Base-by-base conservation (phyloP, 2,113 vertebrate genomes). In the Brachirus orientalis region DNA sequence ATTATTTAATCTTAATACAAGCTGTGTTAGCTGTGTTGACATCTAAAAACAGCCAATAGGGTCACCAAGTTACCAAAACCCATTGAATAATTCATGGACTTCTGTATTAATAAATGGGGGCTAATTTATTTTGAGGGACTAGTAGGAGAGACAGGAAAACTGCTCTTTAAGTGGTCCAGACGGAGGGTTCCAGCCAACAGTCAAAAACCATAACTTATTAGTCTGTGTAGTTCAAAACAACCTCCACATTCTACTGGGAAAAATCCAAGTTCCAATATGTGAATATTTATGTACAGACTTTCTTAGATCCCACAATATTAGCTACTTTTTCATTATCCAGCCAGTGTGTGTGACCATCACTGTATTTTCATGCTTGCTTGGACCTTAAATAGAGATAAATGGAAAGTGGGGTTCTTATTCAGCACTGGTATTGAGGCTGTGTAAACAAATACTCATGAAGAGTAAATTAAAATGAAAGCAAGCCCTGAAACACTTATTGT, bases 31-130 rank as follows among this genome's bases (percentile, higher is more conserved):
- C 89, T 92, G 86, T 83, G 81, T 53, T 50, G n/a, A 18, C 71
- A 63, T 86, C 86, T 91, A 89, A 91, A 89, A 87, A 75, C 56
- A 85, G 87, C 75, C 67, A 72, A 58, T 36, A 59, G 83, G 79
- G 73, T 40, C 63, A 80, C 57, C 67, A 55, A 86, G 84, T 78
- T 84, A 89, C 78, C 46, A 77, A 36, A 83, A 83, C 18, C 63
- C 33, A n/a, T 38, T 89, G 22, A 87, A 90, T 84, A 82, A 92
- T 92, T 87, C 72, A 91, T 76, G 43, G 52, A 63, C 28, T 76
- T 78, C 70, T n/a, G n/a, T n/a, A n/a, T n/a, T n/a, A n/a, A n/a
- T n/a, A n/a, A n/a, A n/a, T n/a, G n/a, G n/a, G n/a, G n/a, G 51
- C 58, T 50, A 38, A 62, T 77, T 69, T 78, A 77, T 86, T 77